Base-by-base conservation (phyloP, 2,113 vertebrate genomes). In the Campylomormyrus numenius region DNA sequence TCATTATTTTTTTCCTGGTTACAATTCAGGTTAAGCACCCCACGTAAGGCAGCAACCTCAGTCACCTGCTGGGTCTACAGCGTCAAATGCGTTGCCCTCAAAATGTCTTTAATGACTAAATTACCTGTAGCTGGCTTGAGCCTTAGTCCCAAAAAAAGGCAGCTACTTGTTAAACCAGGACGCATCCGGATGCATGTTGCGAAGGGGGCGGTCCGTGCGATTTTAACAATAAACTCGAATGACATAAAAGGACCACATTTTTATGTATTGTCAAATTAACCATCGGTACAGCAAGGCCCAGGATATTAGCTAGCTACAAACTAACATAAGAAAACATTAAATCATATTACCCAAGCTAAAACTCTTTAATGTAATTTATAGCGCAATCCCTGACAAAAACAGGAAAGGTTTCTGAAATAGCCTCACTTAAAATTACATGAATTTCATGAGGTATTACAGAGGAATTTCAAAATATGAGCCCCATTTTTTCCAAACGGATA, bases 381-480 rank as follows among this genome's bases (percentile, higher is more conserved):
- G 45, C 45, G 17, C 9, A 85, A 48, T 85, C 83, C 39, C 21
- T 85, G 83, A 85, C 45, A 85, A 85, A 85, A 85, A 85, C 77
- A 85, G 19, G 52, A 21, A 35, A 39, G 24, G 19, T 24, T n/a
- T 62, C 24, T 35, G 50, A 88, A 42, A 21, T 24, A 52, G 39
- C 45, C 21, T 62, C 35, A 45, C n/a, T 88, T 45, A 42, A 56
- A 53, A 21, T 21, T 21, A 56, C 49, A 87, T 39, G 49, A 53
- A 87, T 31, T n/a, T 52, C 45, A 13, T 35, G 48, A 35, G n/a
- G 49, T 19, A 50, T n/a, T 58, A 50, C 87, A 89, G 89, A 83
- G 90, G 91, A 88, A 62, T 90, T 84, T 90, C 66, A 89, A 89
- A 89, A 89, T 88, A 91, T 89, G 94, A 93, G 95, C 94, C 91